Base-by-base conservation (phyloP, 2,888 invertebrate genomes). In the Cryptocheilus praepositus region DNA sequence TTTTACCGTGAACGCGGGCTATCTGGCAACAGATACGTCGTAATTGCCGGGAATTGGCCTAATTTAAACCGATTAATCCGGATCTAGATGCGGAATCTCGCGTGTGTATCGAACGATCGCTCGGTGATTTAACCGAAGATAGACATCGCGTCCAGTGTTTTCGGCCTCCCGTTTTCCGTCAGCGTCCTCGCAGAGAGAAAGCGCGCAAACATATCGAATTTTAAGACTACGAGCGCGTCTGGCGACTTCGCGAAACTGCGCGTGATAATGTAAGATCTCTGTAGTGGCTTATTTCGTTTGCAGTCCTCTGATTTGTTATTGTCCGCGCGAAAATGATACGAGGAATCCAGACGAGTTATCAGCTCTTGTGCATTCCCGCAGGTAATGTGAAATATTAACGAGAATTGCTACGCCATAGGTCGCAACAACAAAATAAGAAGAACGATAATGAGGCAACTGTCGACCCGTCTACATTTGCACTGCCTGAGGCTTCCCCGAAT, bases 11-110 rank as follows among this genome's bases (percentile, higher is more conserved):
- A 75, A 67, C 70, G 53, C 56, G 63, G 66, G 74, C 71, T 80
- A 80, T 79, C 76, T 79, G 78, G 70, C 77, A 79, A 80, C 73
- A 61, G 75, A 70, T 80, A 71, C 60, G 51, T 3, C 62, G 64
- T 73, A 79, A 79, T 78, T 80, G 78, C 71, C 62, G 67, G 60
- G 70, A 79, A 79, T 79, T 80, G 75, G 63, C 56, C 64, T 67
- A 78, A 77, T 73, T 79, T 70, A 64, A 76, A 66, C 64, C 75
- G 80, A 78, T 79, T 80, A 71, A 72, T 75, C 63, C 67, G 52
- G 65, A 61, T 68, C 73, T 64, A 54, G 67, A 74, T 61, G 68
- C 57, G 63, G 71, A 80, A 75, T 77, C 80, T 63, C 46, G 58
- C 53, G 62, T 54, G 21, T 8, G 59, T 69, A 77, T 71, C 71